These are phyloP conservation scores for Onychostoma macrolepis DNA, from an alignment of 2,113 vertebrate species.

Conservation along the genomic window DNA sequence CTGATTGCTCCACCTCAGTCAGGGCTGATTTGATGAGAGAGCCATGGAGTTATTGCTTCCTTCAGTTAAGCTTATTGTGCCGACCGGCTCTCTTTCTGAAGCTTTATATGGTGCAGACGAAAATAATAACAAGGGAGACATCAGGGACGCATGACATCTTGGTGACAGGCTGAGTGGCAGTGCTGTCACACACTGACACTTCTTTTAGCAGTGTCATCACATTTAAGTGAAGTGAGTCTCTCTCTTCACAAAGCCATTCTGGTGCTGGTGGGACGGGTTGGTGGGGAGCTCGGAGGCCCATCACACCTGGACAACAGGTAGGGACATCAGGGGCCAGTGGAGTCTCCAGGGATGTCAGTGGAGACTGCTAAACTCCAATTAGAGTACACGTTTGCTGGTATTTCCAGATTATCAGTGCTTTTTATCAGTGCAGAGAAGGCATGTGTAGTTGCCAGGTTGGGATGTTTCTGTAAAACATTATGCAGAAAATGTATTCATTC, in stretches of 20 bases:
- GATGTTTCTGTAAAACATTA: neutral
- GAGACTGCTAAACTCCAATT: neutral
- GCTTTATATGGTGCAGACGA: neutral
- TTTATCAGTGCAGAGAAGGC: neutral
- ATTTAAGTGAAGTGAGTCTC: conserved; percentile 38
- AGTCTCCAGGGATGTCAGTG: neutral
- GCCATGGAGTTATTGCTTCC: conserved; percentile 73
- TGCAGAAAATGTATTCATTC: neutral
- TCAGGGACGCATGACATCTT: conserved; percentile 19
- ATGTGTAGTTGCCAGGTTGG: neutral
- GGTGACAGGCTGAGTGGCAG: conserved; percentile 47
- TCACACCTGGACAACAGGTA: neutral
- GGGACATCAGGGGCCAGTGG: neutral
- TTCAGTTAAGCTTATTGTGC: conserved; percentile 65
- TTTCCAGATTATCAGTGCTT: neutral
- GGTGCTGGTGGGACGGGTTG: neutral
- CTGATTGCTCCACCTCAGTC: conserved; percentile 75
- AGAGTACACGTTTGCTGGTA: neutral
- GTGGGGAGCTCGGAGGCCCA: neutral
- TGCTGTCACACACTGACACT: conserved; percentile 35
- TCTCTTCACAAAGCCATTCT: neutral
- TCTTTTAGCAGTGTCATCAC: conserved; percentile 47
- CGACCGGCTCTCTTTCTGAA: conserved; percentile 13
- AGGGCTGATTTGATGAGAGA: conserved; percentile 73
- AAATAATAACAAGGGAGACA: conserved; percentile 51